These are phyloP conservation scores for Neodiprion pinetum DNA, from an alignment of 1,140 invertebrate genomes.

Conservation along the genomic window DNA sequence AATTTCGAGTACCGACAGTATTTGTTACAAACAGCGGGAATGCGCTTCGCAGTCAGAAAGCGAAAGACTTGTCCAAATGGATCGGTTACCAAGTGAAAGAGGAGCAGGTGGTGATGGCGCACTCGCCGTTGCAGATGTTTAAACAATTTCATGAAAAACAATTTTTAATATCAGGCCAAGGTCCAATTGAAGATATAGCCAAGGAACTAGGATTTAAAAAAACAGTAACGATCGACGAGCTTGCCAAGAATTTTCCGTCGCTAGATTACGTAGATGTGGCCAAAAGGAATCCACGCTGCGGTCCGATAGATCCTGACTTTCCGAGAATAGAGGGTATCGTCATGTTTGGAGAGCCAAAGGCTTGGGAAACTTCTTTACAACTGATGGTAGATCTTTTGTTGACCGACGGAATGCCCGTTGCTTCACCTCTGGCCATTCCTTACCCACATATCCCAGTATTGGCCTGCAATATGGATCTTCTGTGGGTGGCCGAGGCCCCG, in stretches of 20 bases:
- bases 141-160: constrained; percentile 71
- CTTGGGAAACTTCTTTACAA: constrained; percentile 71
- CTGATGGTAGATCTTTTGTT: constrained; percentile 74
- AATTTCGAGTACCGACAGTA: constrained; percentile 71
- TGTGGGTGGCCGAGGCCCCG: constrained; percentile 73
- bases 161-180: constrained; percentile 75
- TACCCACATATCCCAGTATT: constrained; percentile 72
- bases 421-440: constrained; percentile 53
- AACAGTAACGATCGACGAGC: constrained; percentile 68
- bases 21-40: constrained; percentile 78
- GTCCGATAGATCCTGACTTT: constrained; percentile 64
- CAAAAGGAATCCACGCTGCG: constrained; percentile 62
- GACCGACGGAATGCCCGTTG: constrained; percentile 67
- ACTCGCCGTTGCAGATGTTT: constrained; percentile 74
- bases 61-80: constrained; percentile 70
- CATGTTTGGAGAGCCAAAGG: constrained; percentile 70
- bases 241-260: constrained; percentile 69
- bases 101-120: constrained; percentile 77
- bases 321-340: constrained; percentile 66
- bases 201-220: constrained; percentile 73
- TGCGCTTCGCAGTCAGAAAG: constrained; percentile 67
- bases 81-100: constrained; percentile 67
- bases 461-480: constrained; percentile 75
- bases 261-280: constrained; percentile 76
- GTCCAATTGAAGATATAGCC: constrained; percentile 71